Evolutionary conservation across 2,797 vertebrate species (phyloP), one percentile per base, ranked within the genome.

Genomic region (Rhyacichthys aspro): DNA sequence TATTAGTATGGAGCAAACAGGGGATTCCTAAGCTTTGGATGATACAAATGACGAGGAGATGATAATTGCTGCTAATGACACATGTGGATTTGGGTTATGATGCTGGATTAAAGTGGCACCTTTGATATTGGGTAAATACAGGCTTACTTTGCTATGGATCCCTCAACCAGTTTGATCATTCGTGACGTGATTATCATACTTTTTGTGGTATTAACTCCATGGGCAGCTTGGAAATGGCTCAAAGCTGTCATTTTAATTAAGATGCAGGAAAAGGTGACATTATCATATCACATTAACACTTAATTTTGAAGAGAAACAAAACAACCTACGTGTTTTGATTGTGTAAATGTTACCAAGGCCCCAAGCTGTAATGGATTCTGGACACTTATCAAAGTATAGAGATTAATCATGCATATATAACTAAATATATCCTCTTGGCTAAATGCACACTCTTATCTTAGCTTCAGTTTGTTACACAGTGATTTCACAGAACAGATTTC

Each of bases 231-330:
- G 16, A 49, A 64, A 42, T 2, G n/a, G 15, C 19, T 43, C 48
- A 45, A 28, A 44, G 32, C 43, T 44, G 6, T 41, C 32, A 14
- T 52, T 48, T 62, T 19, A 55, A 67, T 77, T 44, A 54, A 57
- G 55, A 43, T 46, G 23, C 43, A 49, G 50, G 41, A 64, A 28
- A 79, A 79, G 72, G 78, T 81, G 67, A 55, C 18, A 77, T 81
- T 75, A 60, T 56, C 70, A 79, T 79, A 49, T 14, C 43, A 47
- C 47, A 7, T 71, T 63, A 16, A 3, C n/a, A 41, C 19, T 5
- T 23, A 23, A 2, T 2, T 23, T 23, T 23, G 5, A 2, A 28
- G 4, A 28, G 23, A 28, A 28, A 28, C 3, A 28, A 28, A 28
- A 28, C 23, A 28, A 28, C 23, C 23, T 23, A 2, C 19, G 4